Conservation (phyloP, 2,888 invertebrate genomes). For the Mystacides longicornis region DNA sequence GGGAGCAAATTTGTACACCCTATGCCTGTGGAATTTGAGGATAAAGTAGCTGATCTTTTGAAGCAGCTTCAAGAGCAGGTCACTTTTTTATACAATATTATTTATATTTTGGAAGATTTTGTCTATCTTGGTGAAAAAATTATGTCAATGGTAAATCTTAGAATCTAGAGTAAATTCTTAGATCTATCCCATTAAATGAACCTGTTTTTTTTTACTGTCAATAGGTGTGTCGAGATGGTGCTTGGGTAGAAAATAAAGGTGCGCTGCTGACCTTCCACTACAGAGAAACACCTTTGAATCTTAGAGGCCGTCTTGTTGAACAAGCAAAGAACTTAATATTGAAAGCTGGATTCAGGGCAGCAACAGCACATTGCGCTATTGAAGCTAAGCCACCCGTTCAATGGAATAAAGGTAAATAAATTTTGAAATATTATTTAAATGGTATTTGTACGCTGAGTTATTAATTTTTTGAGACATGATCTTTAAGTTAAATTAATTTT, state of each 20-base stretch:
- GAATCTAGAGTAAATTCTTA: background rate
- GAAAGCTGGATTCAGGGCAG: slow-evolving; percentile 70
- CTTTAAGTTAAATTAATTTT: background rate
- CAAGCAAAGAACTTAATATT: slow-evolving; percentile 66
- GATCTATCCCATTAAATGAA: background rate
- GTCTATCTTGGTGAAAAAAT: too few relatives aligned
- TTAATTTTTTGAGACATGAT: background rate
- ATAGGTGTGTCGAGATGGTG: slow-evolving; percentile 78
- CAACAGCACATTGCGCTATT: slow-evolving; percentile 77
- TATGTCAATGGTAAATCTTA: too few relatives aligned
- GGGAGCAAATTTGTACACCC: slow-evolving; percentile 87
- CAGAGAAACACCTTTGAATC: slow-evolving; percentile 68
- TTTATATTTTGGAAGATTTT: background rate
- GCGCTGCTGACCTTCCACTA: slow-evolving; percentile 81
- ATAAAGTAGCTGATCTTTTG: slow-evolving; percentile 68
- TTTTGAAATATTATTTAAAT: background rate
- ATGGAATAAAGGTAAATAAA: slow-evolving; percentile 73
- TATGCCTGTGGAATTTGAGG: slow-evolving; percentile 79
- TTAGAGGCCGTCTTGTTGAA: slow-evolving; percentile 61
- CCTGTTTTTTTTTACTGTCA: slow-evolving; percentile 1
- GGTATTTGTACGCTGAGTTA: background rate
- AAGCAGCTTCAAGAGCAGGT: slow-evolving; percentile 76
- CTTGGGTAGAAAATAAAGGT: slow-evolving; percentile 90
- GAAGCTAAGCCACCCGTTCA: slow-evolving; percentile 86
- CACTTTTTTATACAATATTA: background rate